Evolutionary conservation across 2,113 vertebrate genomes (phyloP).

Genomic region (Sander lucioperca): DNA sequence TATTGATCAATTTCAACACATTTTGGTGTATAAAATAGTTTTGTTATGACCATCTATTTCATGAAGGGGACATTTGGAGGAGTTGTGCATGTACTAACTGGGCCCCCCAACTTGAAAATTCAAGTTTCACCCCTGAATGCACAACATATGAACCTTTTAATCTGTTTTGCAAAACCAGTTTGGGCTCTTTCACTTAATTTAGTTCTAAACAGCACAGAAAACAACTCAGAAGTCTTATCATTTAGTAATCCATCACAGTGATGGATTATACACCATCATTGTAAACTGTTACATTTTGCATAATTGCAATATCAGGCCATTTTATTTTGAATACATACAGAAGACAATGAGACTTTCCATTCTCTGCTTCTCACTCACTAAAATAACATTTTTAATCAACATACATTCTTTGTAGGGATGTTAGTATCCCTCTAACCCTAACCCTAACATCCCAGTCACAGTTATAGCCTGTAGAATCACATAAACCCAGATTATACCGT

Average conservation of each 20-base stretch:
- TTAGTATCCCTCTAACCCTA: neutral
- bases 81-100: too few relatives aligned
- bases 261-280: constrained; percentile 9
- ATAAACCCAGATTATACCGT: too few relatives aligned
- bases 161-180: constrained; percentile 5
- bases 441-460: neutral
- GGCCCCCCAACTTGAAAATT: too few relatives aligned
- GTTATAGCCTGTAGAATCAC: neutral
- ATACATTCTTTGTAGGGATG: neutral
- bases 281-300: constrained; percentile 3
- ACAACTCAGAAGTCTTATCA: neutral
- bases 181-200: constrained; percentile 6
- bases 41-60: too few relatives aligned
- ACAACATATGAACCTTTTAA: neutral
- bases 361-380: neutral
- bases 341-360: neutral
- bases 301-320: neutral
- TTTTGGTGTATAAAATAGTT: too few relatives aligned
- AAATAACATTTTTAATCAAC: neutral
- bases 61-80: too few relatives aligned
- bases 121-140: too few relatives aligned
- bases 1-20: too few relatives aligned
- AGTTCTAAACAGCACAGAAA: constrained; percentile 9
- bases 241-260: constrained; percentile 20
- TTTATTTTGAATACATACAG: neutral